phyloP scores from a whole-genome alignment of 2,888 invertebrate genomes.

The Drosophila borealis region DNA sequence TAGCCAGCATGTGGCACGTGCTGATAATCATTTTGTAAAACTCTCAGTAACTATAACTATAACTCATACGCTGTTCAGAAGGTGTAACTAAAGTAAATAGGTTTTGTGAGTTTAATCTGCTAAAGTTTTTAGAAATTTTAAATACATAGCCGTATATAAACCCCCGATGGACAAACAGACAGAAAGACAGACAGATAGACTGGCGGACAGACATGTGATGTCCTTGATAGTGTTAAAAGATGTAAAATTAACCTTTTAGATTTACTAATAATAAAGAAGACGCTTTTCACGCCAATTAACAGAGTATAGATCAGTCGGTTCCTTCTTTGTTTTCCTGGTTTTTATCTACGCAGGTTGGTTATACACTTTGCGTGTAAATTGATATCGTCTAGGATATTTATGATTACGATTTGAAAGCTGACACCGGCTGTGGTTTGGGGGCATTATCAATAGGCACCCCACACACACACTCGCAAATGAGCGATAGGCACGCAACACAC shows the following conservation, averaged over 20 bases:
- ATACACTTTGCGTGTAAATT: slow-evolving; percentile 66
- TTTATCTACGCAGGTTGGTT: not conserved
- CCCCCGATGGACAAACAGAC: too few relatives aligned
- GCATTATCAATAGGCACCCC: slow-evolving; percentile 22
- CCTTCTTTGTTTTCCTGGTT: too few relatives aligned
- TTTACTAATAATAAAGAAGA: too few relatives aligned
- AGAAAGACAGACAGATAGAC: too few relatives aligned
- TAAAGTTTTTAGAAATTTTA: too few relatives aligned
- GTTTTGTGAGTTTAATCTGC: too few relatives aligned
- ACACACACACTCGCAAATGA: not conserved
- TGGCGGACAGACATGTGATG: too few relatives aligned
- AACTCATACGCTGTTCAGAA: not conserved
- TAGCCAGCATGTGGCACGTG: not conserved
- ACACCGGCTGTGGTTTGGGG: slow-evolving; percentile 7
- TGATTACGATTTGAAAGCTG: slow-evolving; percentile 32
- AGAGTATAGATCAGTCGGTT: too few relatives aligned
- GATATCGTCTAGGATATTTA: slow-evolving; percentile 63
- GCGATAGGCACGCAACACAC: slow-evolving; percentile 6
- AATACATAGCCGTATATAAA: too few relatives aligned
- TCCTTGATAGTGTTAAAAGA: too few relatives aligned
- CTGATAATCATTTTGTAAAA: slow-evolving; percentile 19
- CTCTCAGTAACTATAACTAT: not conserved
- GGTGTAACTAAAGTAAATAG: not conserved
- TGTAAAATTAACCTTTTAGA: too few relatives aligned
- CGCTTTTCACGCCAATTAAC: too few relatives aligned